Evolutionary conservation across 1,140 invertebrate species (phyloP).

Genomic region (Leptinotarsa lineolata): DNA sequence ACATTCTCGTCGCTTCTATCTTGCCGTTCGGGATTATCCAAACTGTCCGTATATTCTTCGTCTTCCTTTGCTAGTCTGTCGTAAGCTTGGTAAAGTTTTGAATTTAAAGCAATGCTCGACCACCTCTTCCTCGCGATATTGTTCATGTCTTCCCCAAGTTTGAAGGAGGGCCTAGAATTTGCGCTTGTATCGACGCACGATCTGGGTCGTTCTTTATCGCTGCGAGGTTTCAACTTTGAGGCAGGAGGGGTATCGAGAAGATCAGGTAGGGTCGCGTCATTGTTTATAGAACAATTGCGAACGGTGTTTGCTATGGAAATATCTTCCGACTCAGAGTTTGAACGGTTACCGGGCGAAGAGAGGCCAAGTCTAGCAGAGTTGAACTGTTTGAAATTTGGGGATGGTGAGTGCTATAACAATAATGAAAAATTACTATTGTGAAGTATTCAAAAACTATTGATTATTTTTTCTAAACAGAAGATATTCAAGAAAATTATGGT

Average conservation of each 20-base stretch:
- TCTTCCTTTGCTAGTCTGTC: constrained; percentile 70
- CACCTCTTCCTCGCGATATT: constrained; percentile 69
- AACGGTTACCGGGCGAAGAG: constrained; percentile 61
- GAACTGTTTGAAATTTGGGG: constrained; percentile 58
- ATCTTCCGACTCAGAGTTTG: constrained; percentile 58
- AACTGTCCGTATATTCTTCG: constrained; percentile 74
- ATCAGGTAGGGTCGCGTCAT: constrained; percentile 59
- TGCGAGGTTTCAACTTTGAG: constrained; percentile 55
- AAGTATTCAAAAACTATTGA: too few species aligned
- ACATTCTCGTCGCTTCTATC: constrained; percentile 36
- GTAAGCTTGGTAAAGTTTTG: constrained; percentile 72
- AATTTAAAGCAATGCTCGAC: constrained; percentile 72
- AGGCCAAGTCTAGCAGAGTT: constrained; percentile 62
- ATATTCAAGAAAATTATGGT: too few species aligned
- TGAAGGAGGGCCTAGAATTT: constrained; percentile 56
- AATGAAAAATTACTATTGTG: too few species aligned
- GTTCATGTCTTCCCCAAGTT: constrained; percentile 62
- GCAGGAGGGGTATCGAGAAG: constrained; percentile 61
- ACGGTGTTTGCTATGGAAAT: constrained; percentile 49
- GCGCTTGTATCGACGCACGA: constrained; percentile 68
- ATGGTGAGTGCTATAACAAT: constrained; percentile 37
- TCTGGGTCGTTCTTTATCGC: constrained; percentile 66
- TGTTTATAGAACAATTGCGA: constrained; percentile 49
- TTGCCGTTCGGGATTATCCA: constrained; percentile 57
- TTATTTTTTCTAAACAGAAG: too few species aligned